Conservation (phyloP, 2,113 vertebrate species). For the Actinemys pallida region DNA sequence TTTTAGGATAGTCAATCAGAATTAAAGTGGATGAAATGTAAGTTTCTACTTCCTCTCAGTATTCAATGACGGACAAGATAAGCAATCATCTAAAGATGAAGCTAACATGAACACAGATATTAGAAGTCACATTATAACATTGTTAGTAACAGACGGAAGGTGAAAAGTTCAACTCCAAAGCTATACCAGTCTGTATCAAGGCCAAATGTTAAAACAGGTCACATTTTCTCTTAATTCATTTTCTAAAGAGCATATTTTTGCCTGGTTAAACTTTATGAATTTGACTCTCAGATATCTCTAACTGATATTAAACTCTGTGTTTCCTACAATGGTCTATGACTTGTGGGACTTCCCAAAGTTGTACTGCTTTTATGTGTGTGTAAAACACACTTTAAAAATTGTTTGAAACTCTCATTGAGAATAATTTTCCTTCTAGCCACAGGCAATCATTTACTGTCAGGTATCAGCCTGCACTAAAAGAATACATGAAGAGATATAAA, state of each 20-base stretch:
- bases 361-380: background rate
- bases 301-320: background rate
- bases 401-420: background rate
- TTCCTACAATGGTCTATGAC: background rate
- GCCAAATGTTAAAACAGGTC: constrained; percentile 1
- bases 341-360: constrained; percentile 12
- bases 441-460: background rate
- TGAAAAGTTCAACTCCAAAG: constrained; percentile 64
- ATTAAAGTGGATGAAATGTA: background rate
- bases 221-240: background rate
- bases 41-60: constrained; percentile 8
- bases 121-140: background rate
- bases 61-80: background rate
- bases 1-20: constrained; percentile 10
- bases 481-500: background rate
- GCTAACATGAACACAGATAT: background rate
- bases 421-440: background rate
- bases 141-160: background rate
- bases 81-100: constrained; percentile 17
- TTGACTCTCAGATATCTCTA: background rate
- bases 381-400: background rate
- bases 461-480: background rate
- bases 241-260: background rate
- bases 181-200: constrained; percentile 49
- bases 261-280: background rate